phyloP scores from a whole-genome alignment of 2,113 vertebrate genomes.

The Spea multiplicata region DNA sequence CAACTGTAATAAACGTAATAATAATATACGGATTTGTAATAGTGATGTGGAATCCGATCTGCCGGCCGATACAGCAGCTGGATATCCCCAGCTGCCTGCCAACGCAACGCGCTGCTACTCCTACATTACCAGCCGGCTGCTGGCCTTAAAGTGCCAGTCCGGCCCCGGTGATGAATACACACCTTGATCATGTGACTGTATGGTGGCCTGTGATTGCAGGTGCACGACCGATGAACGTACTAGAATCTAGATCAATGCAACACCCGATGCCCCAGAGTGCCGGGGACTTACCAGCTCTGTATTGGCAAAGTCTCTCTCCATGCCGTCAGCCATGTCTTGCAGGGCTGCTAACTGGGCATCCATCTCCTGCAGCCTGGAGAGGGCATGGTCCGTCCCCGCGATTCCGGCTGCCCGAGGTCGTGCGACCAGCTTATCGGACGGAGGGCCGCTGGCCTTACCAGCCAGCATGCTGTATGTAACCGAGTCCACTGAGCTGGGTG shows the following conservation, averaged over 20 bases:
- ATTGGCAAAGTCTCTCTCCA: slow-evolving; percentile 77
- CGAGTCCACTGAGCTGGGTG: slow-evolving; percentile 18
- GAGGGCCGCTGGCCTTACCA: slow-evolving; percentile 25
- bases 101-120: no score
- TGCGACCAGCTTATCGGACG: neutral
- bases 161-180: no score
- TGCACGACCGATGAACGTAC: no score
- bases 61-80: no score
- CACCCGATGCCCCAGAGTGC: no score
- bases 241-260: no score
- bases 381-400: slow-evolving; percentile 59
- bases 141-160: no score
- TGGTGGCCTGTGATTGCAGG: no score
- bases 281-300: slow-evolving; percentile 61
- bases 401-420: slow-evolving; percentile 13
- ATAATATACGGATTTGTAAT: neutral
- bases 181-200: no score
- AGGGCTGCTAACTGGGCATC: slow-evolving; percentile 72
- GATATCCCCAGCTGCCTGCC: no score
- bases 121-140: no score
- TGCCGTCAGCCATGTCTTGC: slow-evolving; percentile 73
- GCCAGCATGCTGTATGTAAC: slow-evolving; percentile 48
- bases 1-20: slow-evolving; percentile 60
- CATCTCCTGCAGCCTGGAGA: slow-evolving; percentile 70
- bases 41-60: no score